These are phyloP conservation scores for Philereme transversata DNA, from an alignment of 2,888 invertebrate species.

Conservation along the genomic window DNA sequence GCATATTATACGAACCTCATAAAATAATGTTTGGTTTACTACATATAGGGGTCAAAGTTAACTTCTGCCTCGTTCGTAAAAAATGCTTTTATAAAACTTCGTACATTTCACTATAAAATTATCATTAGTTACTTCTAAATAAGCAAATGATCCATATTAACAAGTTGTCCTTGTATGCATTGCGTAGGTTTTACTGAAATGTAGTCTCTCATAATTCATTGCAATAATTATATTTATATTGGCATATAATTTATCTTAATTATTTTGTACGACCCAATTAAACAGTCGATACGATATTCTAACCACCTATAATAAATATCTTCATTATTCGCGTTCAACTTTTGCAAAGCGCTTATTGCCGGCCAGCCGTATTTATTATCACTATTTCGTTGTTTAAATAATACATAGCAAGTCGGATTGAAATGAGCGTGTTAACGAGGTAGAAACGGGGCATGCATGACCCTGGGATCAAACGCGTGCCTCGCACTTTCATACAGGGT, in stretches of 20 bases:
- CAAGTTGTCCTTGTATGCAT: background rate
- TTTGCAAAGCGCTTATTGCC: constrained; percentile 31
- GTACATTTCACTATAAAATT: too few relatives aligned
- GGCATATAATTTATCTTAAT: constrained; percentile 19
- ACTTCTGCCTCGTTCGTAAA: constrained; percentile 10
- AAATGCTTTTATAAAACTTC: too few relatives aligned
- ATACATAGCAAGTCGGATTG: constrained; percentile 50
- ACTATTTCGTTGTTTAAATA: constrained; percentile 45
- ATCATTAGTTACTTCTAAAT: too few relatives aligned
- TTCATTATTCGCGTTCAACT: constrained; percentile 15
- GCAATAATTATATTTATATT: constrained; percentile 9
- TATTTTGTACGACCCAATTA: constrained; percentile 18
- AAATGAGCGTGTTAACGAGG: constrained; percentile 64
- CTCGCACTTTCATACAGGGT: constrained; percentile 41
- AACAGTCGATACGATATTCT: constrained; percentile 25
- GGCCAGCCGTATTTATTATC: constrained; percentile 45
- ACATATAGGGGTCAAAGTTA: constrained; percentile 20
- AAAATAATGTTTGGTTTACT: constrained; percentile 31
- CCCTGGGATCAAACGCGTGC: constrained; percentile 65
- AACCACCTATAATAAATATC: constrained; percentile 22
- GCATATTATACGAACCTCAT: constrained; percentile 56
- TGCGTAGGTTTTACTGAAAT: constrained; percentile 3
- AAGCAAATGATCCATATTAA: background rate
- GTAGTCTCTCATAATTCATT: constrained; percentile 2
- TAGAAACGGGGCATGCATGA: constrained; percentile 60